Percentiles rank a stretch among this genome's conserved stretches.
These are phyloP conservation scores for Eulemur macaco DNA, from an alignment of 2,113 vertebrate species.

Conservation along the genomic window DNA sequence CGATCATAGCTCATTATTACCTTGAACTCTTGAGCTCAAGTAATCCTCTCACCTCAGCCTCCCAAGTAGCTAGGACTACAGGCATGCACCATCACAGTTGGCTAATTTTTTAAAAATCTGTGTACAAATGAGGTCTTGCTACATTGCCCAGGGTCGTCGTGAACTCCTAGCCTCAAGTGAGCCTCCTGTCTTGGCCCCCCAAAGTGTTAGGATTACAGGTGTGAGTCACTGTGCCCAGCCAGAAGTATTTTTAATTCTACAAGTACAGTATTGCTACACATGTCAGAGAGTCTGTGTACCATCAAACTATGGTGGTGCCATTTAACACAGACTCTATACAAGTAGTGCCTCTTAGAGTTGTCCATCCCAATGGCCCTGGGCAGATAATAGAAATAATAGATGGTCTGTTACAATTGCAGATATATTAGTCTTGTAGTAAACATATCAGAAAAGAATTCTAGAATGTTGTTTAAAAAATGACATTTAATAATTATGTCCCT, in stretches of 20 bases:
- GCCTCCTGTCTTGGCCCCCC: too few species aligned
- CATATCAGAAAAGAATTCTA: conserved; percentile 11
- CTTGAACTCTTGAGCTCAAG: too few species aligned
- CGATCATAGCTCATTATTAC: too few species aligned
- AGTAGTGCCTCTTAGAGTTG: background rate
- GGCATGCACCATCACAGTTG: too few species aligned
- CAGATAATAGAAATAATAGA: conserved; percentile 40
- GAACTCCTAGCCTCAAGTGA: too few species aligned
- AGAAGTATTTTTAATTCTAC: background rate
- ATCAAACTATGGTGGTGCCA: background rate
- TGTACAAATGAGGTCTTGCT: background rate
- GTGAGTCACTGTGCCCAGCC: too few species aligned
- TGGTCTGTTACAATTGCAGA: background rate
- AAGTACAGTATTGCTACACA: background rate
- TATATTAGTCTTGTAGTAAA: conserved; percentile 15
- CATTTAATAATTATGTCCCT: conserved; percentile 18
- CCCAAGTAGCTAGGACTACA: too few species aligned
- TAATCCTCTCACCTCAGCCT: too few species aligned
- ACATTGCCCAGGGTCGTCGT: background rate
- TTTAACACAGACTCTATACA: conserved; percentile 4
- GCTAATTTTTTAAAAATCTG: too few species aligned
- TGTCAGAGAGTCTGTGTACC: background rate
- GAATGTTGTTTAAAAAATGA: conserved; percentile 31
- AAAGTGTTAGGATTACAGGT: too few species aligned
- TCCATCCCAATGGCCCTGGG: background rate